Conservation (phyloP, 1,140 invertebrate species). For the Bombus difficillimus region DNA sequence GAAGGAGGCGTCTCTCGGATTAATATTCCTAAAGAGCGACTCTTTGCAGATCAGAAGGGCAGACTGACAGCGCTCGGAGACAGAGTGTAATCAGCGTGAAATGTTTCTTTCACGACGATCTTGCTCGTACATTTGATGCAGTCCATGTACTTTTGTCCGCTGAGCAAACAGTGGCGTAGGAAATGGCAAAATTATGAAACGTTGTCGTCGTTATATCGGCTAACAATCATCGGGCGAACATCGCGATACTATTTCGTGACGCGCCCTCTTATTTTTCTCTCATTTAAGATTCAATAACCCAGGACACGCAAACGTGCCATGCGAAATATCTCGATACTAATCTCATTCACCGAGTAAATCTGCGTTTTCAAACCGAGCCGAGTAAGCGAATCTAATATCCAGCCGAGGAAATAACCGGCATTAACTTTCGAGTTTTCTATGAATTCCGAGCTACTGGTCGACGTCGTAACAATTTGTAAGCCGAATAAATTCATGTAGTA, state of each 20-base stretch:
- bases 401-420: background rate
- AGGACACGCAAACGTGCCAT: background rate
- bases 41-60: conserved; percentile 28
- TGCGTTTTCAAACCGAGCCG: background rate
- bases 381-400: background rate
- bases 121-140: conserved; percentile 57
- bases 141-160: conserved; percentile 32
- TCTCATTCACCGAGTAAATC: background rate
- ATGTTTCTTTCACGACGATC: conserved; percentile 68
- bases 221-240: background rate
- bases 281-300: conserved; percentile 1
- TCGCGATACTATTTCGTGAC: background rate
- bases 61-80: conserved; percentile 37
- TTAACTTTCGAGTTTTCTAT: conserved; percentile 32
- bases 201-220: background rate
- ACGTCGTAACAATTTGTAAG: conserved; percentile 23
- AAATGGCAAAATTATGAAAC: background rate
- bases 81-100: conserved; percentile 69
- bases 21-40: conserved; percentile 54
- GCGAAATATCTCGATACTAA: background rate
- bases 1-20: conserved; percentile 34
- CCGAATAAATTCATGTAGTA: conserved; percentile 44
- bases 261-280: background rate
- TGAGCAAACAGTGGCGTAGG: conserved; percentile 36
- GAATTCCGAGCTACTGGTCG: conserved; percentile 3